Evolutionary conservation across 2,888 invertebrate genomes (phyloP), one percentile per base, ranked within the genome.

Genomic region (Hydroisotoma schaefferi): DNA sequence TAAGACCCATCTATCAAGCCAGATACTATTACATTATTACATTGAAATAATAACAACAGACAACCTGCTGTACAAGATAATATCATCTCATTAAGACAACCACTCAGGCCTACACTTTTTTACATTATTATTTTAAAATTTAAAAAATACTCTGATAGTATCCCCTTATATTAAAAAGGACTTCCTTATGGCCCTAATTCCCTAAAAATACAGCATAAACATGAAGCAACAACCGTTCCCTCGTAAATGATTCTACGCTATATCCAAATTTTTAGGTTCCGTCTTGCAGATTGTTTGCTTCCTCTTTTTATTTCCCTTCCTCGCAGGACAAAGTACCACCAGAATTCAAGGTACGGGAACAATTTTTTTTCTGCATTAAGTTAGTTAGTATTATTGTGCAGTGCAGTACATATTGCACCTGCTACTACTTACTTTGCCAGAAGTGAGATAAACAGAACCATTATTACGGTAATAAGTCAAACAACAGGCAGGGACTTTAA

Each of bases 401-500:
- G 43, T 8, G 12, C 33, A 8, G 25, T 25, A 10, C 10, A 43
- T 20, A 8, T 26, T 4, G 25, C 46, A 46, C 46, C 46, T 46
- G 46, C 46, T 46, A 25, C 25, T 12, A 12, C 4, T 12, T 4
- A 8, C 33, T 10, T 12, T 33, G 33, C 12, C 33, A 33, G 33
- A 10, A 12, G 23, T 25, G 28, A 18, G 47, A 47, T 47, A 23
- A 47, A 47, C 23, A 47, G 47, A 23, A 15, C 49, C 28, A 49
- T 49, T 49, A 25, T 25, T 47, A 27, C 49, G 49, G 26, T 49
- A 49, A 25, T 27, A 49, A 27, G 26, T 27, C 49, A 49, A 25
- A 22, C 8, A 22, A 8, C 43, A n/a, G n/a, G n/a, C n/a, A 49
- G 27, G 28, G 49, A 49, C 18, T 25, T 49, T 25, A n/a, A 27